phyloP scores from a whole-genome alignment of 1,140 invertebrate genomes.

The Branchinecta lynchi region DNA sequence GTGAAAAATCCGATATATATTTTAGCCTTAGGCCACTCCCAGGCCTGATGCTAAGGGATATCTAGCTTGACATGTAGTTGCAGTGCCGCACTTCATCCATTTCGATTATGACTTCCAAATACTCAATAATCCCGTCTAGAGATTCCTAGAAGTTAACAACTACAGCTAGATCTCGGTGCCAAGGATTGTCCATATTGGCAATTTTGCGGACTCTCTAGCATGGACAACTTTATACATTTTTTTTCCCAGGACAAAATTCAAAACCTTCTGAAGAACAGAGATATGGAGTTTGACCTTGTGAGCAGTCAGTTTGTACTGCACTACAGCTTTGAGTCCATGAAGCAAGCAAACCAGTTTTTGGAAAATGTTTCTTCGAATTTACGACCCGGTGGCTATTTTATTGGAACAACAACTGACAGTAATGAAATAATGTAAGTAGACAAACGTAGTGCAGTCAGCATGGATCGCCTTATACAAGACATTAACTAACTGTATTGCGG shows the following conservation, averaged over 20 bases:
- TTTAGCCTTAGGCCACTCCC: no score
- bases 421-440: conserved; percentile 63
- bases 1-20: no score
- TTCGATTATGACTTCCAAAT: no score
- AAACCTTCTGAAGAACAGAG: conserved; percentile 51
- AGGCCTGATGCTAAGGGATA: no score
- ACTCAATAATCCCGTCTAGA: no score
- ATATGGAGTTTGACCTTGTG: conserved; percentile 67
- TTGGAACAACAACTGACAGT: conserved; percentile 89
- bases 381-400: conserved; percentile 77
- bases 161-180: no score
- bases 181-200: no score
- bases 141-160: no score
- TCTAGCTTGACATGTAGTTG: no score
- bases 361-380: conserved; percentile 79
- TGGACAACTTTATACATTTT: neutral
- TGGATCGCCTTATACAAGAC: neutral
- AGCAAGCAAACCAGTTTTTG: conserved; percentile 84
- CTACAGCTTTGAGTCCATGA: conserved; percentile 83
- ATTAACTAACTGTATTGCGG: neutral
- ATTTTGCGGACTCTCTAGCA: no score
- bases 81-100: no score
- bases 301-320: conserved; percentile 96
- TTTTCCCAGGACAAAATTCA: conserved; percentile 43
- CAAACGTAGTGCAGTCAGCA: neutral